Percentiles rank a stretch among this genome's conserved stretches.
Evolutionary conservation across 2,888 invertebrate genomes (phyloP).

Genomic region (Eupelmus urozonus): DNA sequence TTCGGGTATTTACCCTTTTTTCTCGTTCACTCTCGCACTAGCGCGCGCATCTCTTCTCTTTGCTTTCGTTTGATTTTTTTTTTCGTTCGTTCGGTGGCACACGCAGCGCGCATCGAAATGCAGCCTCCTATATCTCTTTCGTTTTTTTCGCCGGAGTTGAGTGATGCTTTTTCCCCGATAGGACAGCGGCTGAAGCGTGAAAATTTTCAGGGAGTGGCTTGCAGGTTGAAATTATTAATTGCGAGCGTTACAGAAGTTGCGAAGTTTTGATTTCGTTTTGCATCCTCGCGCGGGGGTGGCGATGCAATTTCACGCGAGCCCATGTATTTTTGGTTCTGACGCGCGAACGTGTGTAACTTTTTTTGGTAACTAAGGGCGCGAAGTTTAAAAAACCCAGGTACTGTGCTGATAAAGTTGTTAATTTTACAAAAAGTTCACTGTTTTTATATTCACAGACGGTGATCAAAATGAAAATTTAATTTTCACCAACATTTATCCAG

Average conservation of each 20-base stretch:
- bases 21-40: constrained; percentile 46
- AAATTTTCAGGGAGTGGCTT: constrained; percentile 26
- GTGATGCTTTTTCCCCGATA: constrained; percentile 33
- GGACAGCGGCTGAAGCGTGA: constrained; percentile 16
- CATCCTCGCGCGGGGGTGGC: not conserved
- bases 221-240: constrained; percentile 45
- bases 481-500: too few species aligned
- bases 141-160: constrained; percentile 37
- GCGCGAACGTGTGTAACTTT: constrained; percentile 23
- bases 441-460: too few species aligned
- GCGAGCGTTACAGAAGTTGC: constrained; percentile 5
- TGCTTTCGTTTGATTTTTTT: not conserved
- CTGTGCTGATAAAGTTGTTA: too few species aligned
- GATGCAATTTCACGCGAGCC: not conserved
- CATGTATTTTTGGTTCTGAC: constrained; percentile 30
- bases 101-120: too few species aligned
- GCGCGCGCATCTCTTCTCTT: constrained; percentile 4
- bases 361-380: too few species aligned
- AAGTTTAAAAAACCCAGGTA: too few species aligned
- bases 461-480: too few species aligned
- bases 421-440: too few species aligned
- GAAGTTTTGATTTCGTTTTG: constrained; percentile 23
- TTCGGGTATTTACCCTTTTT: constrained; percentile 59
- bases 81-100: too few species aligned
- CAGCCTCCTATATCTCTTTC: constrained; percentile 3